These are phyloP conservation scores for Sinotaia quadrata DNA, from an alignment of 2,888 invertebrate genomes.

Conservation along the genomic window DNA sequence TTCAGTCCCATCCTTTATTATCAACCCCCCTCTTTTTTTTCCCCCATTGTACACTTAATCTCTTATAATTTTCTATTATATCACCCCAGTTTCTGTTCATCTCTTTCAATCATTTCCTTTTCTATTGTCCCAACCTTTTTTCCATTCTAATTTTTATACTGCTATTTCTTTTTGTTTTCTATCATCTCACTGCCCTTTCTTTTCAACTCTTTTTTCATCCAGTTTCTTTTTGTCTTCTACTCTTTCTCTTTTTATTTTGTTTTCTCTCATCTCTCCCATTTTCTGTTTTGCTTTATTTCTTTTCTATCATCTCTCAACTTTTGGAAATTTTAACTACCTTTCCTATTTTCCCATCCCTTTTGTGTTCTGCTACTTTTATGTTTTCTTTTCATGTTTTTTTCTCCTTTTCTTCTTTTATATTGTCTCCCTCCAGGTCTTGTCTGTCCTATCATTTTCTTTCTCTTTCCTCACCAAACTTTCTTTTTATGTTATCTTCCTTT, in stretches of 20 bases:
- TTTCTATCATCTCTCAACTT: too few relatives aligned
- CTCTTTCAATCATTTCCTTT: conserved; percentile 8
- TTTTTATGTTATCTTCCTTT: background rate
- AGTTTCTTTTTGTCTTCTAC: background rate
- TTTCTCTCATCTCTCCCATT: background rate
- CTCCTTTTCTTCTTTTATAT: too few relatives aligned
- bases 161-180: background rate
- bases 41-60: too few relatives aligned
- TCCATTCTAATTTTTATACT: too few relatives aligned
- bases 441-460: background rate
- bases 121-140: background rate
- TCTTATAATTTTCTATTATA: too few relatives aligned
- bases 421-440: background rate
- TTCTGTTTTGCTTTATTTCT: background rate
- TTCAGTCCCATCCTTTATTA: too few relatives aligned
- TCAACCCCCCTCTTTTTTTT: too few relatives aligned
- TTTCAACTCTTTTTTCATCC: background rate
- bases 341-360: too few relatives aligned
- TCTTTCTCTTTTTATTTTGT: background rate
- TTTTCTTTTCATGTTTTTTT: too few relatives aligned
- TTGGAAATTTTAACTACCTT: too few relatives aligned
- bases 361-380: too few relatives aligned
- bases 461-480: background rate
- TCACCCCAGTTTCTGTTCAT: background rate
- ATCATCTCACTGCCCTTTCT: conserved; percentile 1